Conservation (phyloP, 1,140 invertebrate species). For the Ptiloglossa arizonensis region DNA sequence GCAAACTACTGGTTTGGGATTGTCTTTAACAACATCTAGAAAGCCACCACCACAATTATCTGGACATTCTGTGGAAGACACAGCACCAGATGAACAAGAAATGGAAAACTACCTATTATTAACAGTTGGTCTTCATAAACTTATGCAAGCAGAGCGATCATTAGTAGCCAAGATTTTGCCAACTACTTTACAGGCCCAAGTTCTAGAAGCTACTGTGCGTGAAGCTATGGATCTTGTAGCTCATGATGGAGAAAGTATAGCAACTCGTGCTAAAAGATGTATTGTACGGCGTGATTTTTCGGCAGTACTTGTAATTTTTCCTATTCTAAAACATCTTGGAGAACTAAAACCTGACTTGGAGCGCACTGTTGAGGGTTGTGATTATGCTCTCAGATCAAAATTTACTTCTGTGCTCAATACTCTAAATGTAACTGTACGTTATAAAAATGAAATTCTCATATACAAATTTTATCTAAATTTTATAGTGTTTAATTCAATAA, state of each 20-base stretch:
- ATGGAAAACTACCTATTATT: constrained; percentile 94
- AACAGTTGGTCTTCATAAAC: constrained; percentile 91
- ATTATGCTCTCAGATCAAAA: constrained; percentile 87
- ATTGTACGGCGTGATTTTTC: constrained; percentile 91
- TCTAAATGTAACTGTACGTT: constrained; percentile 87
- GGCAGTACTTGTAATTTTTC: constrained; percentile 92
- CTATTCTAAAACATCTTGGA: constrained; percentile 91
- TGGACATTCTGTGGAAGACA: constrained; percentile 72
- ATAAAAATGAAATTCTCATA: not conserved
- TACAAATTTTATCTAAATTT: not conserved
- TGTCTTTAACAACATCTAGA: constrained; percentile 75
- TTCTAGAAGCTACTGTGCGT: constrained; percentile 92
- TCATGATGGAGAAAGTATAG: constrained; percentile 92
- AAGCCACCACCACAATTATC: constrained; percentile 74
- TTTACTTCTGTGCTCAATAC: constrained; percentile 89
- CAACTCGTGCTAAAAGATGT: constrained; percentile 89
- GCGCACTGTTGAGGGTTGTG: constrained; percentile 88
- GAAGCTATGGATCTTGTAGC: constrained; percentile 93
- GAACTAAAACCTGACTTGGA: constrained; percentile 93
- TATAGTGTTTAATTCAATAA: constrained; percentile 34
- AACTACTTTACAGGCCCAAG: constrained; percentile 88
- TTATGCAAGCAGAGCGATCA: constrained; percentile 93
- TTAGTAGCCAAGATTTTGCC: constrained; percentile 93
- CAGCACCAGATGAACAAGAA: constrained; percentile 89
- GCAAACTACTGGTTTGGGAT: constrained; percentile 83